These are phyloP conservation scores for Limonius californicus DNA, from an alignment of 1,140 invertebrate genomes.

Conservation along the genomic window DNA sequence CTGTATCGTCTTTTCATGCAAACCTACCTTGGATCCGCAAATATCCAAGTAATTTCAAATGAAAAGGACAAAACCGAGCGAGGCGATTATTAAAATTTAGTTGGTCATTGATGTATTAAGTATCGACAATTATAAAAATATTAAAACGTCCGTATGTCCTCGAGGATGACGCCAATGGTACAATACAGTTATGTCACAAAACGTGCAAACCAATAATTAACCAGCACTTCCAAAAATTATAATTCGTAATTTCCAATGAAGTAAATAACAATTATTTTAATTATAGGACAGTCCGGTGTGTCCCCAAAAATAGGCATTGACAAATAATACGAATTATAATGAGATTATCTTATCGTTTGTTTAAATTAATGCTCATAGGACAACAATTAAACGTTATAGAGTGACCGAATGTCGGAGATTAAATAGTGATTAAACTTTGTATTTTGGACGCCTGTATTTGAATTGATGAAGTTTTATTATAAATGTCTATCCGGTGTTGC, in stretches of 20 bases:
- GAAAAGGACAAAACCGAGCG: too few relatives aligned
- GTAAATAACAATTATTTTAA: slow-evolving; percentile 11
- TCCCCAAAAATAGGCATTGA: not conserved
- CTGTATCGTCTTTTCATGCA: too few relatives aligned
- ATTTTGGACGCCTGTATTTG: slow-evolving; percentile 6
- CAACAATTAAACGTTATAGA: slow-evolving; percentile 2
- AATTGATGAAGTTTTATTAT: slow-evolving; percentile 14
- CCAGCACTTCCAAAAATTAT: too few relatives aligned
- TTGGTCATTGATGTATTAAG: too few relatives aligned
- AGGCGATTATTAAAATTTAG: too few relatives aligned
- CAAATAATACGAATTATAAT: slow-evolving; percentile 14
- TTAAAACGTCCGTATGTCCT: not conserved
- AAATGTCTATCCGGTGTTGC: slow-evolving; percentile 9
- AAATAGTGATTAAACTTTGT: slow-evolving; percentile 14
- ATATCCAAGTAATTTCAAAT: too few relatives aligned
- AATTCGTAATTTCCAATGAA: not conserved
- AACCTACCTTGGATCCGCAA: too few relatives aligned
- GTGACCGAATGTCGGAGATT: not conserved
- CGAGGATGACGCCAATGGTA: not conserved
- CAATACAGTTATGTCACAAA: too few relatives aligned
- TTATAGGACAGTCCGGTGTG: not conserved
- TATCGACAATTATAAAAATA: not conserved
- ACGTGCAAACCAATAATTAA: too few relatives aligned
- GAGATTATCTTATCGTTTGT: slow-evolving; percentile 13
- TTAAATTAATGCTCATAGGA: slow-evolving; percentile 8